These are phyloP conservation scores for Gulo gulo DNA, from an alignment of 2,113 vertebrate species.

Conservation along the genomic window DNA sequence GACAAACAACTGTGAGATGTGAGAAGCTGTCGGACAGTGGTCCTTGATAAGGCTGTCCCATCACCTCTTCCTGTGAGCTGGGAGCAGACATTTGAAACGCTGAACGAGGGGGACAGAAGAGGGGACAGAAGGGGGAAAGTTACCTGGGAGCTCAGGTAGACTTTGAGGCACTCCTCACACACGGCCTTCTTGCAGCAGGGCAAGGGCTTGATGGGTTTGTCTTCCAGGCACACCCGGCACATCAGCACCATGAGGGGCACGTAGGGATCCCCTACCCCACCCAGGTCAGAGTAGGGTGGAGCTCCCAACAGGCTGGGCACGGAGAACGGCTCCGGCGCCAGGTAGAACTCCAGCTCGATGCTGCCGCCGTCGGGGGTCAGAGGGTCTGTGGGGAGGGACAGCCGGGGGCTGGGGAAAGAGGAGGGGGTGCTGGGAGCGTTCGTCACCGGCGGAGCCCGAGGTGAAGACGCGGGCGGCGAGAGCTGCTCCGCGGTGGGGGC, in stretches of 20 bases:
- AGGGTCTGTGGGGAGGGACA: constrained; percentile 50
- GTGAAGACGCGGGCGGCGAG: not conserved
- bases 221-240: constrained; percentile 95
- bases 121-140: not conserved
- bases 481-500: not conserved
- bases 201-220: constrained; percentile 90
- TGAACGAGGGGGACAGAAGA: not conserved
- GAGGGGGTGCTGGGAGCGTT: constrained; percentile 1
- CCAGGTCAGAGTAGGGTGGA: constrained; percentile 74
- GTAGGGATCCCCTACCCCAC: constrained; percentile 76
- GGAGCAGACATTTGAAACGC: not conserved
- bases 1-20: not conserved
- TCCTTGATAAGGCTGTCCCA: not conserved
- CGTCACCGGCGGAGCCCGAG: not conserved
- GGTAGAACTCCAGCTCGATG: constrained; percentile 80
- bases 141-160: constrained; percentile 96
- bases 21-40: not conserved
- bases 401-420: constrained; percentile 50
- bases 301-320: constrained; percentile 86
- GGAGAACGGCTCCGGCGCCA: constrained; percentile 84
- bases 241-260: constrained; percentile 83
- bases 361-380: constrained; percentile 65
- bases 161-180: constrained; percentile 94
- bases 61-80: not conserved
- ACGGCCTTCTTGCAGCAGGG: constrained; percentile 96